Percentiles rank a stretch among this genome's conserved stretches.
phyloP scores from a whole-genome alignment of 2,888 invertebrate genomes.

The Podabrus alpinus region DNA sequence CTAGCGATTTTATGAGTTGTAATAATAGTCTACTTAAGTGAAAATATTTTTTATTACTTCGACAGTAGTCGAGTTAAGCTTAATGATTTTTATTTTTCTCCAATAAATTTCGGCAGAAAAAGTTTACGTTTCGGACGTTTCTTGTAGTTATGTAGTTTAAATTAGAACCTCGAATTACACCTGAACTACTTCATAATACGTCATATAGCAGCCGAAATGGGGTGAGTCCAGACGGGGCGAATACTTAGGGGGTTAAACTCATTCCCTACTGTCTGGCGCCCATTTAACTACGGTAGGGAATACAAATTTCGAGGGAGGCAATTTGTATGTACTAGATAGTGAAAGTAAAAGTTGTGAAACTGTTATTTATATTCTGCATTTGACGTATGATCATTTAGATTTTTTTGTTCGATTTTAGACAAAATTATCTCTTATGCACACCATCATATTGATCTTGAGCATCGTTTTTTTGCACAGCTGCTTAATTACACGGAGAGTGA shows the following conservation, averaged over 20 bases:
- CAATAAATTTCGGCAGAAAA: background rate
- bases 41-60: background rate
- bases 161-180: background rate
- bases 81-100: background rate
- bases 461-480: background rate
- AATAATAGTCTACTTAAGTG: background rate
- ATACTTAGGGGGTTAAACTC: conserved; percentile 10
- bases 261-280: conserved; percentile 24
- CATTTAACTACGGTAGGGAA: conserved; percentile 16
- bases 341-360: conserved; percentile 24
- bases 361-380: conserved; percentile 19
- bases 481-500: background rate
- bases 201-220: conserved; percentile 12
- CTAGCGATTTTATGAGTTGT: background rate
- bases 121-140: background rate
- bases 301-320: conserved; percentile 23
- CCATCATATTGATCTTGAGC: background rate
- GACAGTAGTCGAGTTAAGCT: background rate
- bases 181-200: conserved; percentile 7
- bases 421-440: background rate
- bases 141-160: background rate
- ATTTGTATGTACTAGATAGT: conserved; percentile 23
- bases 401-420: background rate
- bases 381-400: conserved; percentile 14
- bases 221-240: conserved; percentile 23